Conservation (phyloP, 2,888 invertebrate genomes). For the Mystacides longicornis region DNA sequence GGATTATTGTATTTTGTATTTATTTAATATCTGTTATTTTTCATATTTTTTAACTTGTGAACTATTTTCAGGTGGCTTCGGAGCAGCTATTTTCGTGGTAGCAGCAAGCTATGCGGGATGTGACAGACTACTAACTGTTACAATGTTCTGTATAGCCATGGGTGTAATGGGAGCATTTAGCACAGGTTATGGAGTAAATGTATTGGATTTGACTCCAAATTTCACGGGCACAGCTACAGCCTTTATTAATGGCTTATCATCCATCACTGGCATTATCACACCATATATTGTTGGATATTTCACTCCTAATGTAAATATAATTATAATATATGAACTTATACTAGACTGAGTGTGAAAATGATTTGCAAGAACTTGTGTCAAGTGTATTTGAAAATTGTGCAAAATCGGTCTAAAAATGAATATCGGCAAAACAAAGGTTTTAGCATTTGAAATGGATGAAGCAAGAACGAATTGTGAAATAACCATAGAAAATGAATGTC, state of each 20-base stretch:
- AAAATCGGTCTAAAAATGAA: too few relatives aligned
- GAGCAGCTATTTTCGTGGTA: conserved; percentile 60
- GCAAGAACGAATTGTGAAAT: too few relatives aligned
- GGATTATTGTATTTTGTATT: too few relatives aligned
- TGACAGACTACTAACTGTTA: conserved; percentile 39
- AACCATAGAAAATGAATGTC: too few relatives aligned
- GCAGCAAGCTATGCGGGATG: conserved; percentile 63
- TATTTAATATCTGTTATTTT: too few relatives aligned
- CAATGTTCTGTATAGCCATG: conserved; percentile 41
- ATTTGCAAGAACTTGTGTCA: too few relatives aligned
- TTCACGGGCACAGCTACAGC: conserved; percentile 63
- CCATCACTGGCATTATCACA: conserved; percentile 62
- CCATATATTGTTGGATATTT: conserved; percentile 60
- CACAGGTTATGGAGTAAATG: conserved; percentile 63
- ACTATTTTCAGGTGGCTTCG: conserved; percentile 50
- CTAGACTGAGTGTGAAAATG: too few relatives aligned
- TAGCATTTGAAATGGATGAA: too few relatives aligned
- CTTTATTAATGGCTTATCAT: conserved; percentile 63
- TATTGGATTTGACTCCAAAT: conserved; percentile 58
- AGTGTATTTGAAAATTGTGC: too few relatives aligned
- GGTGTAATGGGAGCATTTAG: conserved; percentile 64
- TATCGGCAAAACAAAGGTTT: too few relatives aligned
- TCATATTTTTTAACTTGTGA: too few relatives aligned
- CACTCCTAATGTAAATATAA: conserved; percentile 59
- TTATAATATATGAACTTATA: too few relatives aligned